Evolutionary conservation across 2,888 invertebrate species (phyloP).

Genomic region (Buathra laborator): DNA sequence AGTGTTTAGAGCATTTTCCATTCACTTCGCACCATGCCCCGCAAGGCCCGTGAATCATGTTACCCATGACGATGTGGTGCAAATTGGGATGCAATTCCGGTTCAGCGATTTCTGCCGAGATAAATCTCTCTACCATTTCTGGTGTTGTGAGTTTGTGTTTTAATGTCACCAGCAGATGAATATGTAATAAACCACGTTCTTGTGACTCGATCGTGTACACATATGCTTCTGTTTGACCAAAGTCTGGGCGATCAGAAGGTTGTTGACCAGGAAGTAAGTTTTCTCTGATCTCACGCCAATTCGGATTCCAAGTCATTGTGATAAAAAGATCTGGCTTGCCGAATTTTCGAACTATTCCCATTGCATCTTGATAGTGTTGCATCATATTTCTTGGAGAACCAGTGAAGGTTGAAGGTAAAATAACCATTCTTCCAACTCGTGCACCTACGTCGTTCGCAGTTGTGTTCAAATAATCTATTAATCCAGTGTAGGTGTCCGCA

Average conservation of each 20-base stretch:
- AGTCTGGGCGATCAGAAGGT: conserved; percentile 70
- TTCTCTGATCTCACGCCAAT: conserved; percentile 70
- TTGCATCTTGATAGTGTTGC: conserved; percentile 70
- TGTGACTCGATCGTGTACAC: conserved; percentile 69
- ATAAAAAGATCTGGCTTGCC: conserved; percentile 69
- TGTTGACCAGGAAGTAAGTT: conserved; percentile 66
- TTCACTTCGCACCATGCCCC: conserved; percentile 72
- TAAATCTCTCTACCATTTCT: conserved; percentile 65
- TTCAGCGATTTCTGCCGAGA: conserved; percentile 80
- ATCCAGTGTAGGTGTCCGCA: conserved; percentile 60
- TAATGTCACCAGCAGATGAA: conserved; percentile 69
- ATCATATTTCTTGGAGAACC: conserved; percentile 69
- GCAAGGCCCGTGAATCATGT: conserved; percentile 82
- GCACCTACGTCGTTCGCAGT: conserved; percentile 22
- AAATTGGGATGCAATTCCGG: conserved; percentile 72
- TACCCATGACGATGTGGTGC: conserved; percentile 76
- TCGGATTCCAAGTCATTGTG: conserved; percentile 69
- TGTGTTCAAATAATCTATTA: conserved; percentile 59
- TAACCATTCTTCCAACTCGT: conserved; percentile 61
- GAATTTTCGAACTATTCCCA: conserved; percentile 66
- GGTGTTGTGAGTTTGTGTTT: conserved; percentile 68
- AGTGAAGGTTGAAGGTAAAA: conserved; percentile 70
- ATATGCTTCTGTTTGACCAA: conserved; percentile 64
- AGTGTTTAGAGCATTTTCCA: conserved; percentile 75
- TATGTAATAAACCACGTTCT: conserved; percentile 70